A percentile compares a stretch with the other conserved stretches of the same genome.
Evolutionary conservation across 2,113 vertebrate genomes (phyloP).

Genomic region (Planiliza haematocheilus): DNA sequence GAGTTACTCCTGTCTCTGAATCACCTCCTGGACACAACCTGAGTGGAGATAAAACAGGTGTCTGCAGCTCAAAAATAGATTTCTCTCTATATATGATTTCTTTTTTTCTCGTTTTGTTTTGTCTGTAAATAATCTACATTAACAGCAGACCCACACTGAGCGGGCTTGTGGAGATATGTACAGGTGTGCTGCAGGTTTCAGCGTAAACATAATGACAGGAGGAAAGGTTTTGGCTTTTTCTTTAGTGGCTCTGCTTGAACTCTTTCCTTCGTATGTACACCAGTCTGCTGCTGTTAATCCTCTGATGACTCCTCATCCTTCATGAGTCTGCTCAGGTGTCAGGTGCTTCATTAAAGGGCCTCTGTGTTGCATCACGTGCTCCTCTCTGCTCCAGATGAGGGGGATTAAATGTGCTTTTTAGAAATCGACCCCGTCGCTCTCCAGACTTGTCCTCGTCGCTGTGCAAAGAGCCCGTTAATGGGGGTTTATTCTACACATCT

Average conservation of each 20-base stretch:
- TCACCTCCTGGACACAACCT: slow-evolving; percentile 47
- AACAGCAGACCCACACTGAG: slow-evolving; percentile 29
- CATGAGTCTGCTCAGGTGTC: slow-evolving; percentile 36
- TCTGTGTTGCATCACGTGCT: slow-evolving; percentile 30
- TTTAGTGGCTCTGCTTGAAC: slow-evolving; percentile 14
- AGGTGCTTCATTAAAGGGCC: slow-evolving; percentile 53
- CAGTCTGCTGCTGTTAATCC: slow-evolving; percentile 58
- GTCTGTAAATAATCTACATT: slow-evolving; percentile 39
- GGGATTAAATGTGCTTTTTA: slow-evolving; percentile 68
- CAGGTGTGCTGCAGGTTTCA: slow-evolving; percentile 46
- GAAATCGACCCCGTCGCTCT: slow-evolving; percentile 51
- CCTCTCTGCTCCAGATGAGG: slow-evolving; percentile 30
- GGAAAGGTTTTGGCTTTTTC: slow-evolving; percentile 54
- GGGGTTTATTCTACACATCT: slow-evolving; percentile 46
- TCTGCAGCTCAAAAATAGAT: slow-evolving; percentile 65
- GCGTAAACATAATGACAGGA: slow-evolving; percentile 68
- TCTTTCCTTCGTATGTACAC: slow-evolving; percentile 50
- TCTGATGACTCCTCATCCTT: slow-evolving; percentile 46
- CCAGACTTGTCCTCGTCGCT: slow-evolving; percentile 59
- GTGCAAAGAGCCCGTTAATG: slow-evolving; percentile 59
- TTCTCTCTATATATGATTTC: not conserved
- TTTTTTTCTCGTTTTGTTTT: not conserved
- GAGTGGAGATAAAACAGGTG: slow-evolving; percentile 44
- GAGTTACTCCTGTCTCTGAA: not conserved
- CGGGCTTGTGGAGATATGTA: slow-evolving; percentile 52